Conservation (phyloP, 2,797 vertebrate genomes). For the Lerista edwardsae region DNA sequence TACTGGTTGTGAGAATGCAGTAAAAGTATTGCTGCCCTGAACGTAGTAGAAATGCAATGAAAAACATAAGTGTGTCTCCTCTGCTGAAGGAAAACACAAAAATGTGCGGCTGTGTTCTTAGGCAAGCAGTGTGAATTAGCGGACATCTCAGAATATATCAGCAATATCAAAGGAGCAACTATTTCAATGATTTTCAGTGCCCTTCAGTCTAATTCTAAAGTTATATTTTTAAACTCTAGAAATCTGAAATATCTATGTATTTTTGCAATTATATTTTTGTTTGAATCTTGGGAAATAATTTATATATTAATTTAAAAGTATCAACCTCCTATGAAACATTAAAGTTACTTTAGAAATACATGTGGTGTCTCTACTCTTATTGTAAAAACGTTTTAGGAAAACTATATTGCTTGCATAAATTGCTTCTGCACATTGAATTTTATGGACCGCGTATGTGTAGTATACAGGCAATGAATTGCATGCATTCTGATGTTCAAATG, state of each 20-base stretch:
- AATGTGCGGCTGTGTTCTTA: not conserved
- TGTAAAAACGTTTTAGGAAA: not conserved
- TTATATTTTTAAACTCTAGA: not conserved
- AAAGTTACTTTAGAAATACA: constrained; percentile 2
- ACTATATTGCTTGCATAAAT: not conserved
- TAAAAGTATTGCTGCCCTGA: not conserved
- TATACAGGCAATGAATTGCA: not conserved
- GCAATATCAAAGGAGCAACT: not conserved
- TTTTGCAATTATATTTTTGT: not conserved
- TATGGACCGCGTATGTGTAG: too few relatives aligned
- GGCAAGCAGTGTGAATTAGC: not conserved
- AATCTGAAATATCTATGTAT: not conserved
- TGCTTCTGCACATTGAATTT: too few relatives aligned
- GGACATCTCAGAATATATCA: constrained; percentile 23
- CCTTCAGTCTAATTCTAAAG: not conserved
- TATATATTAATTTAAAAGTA: constrained; percentile 14
- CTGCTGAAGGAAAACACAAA: not conserved
- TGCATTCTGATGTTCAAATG: not conserved
- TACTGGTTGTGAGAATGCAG: not conserved
- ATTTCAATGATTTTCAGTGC: not conserved
- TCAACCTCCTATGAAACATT: not conserved
- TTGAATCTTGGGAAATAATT: not conserved
- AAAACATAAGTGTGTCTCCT: not conserved
- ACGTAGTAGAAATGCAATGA: not conserved
- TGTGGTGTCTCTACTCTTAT: not conserved